Conservation (phyloP, 2,888 invertebrate genomes). For the Lepidocyrtinus sp. region DNA sequence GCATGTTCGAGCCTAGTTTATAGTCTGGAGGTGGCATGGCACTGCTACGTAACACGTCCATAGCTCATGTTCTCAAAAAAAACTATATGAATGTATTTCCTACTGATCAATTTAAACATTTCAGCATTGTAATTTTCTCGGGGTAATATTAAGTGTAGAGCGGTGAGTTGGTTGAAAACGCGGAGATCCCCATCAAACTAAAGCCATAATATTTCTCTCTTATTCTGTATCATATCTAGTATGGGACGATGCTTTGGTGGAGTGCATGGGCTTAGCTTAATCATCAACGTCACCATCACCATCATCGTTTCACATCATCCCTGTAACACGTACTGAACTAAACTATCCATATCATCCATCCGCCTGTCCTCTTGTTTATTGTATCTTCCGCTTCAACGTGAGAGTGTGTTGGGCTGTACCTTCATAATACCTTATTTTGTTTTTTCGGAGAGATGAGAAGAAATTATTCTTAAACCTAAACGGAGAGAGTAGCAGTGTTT, state of each 20-base stretch:
- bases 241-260: background rate
- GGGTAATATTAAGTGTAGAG: background rate
- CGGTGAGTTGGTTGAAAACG: background rate
- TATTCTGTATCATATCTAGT: background rate
- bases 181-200: background rate
- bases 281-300: slow-evolving; percentile 4
- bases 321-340: background rate
- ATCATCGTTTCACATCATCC: slow-evolving; percentile 4
- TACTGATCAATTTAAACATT: slow-evolving; percentile 1
- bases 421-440: background rate
- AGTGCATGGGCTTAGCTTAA: slow-evolving; percentile 2
- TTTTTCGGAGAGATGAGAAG: background rate
- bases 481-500: background rate
- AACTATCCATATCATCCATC: background rate
- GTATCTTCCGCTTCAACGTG: background rate
- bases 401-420: background rate
- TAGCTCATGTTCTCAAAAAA: background rate
- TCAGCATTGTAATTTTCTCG: slow-evolving; percentile 13
- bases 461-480: no score
- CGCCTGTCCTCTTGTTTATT: background rate
- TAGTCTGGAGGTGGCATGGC: slow-evolving; percentile 4
- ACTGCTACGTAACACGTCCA: background rate
- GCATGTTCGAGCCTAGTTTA: no score
- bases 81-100: no score
- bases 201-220: background rate